phyloP scores from a whole-genome alignment of 2,797 vertebrate genomes.

The Buphagus erythrorhynchus region DNA sequence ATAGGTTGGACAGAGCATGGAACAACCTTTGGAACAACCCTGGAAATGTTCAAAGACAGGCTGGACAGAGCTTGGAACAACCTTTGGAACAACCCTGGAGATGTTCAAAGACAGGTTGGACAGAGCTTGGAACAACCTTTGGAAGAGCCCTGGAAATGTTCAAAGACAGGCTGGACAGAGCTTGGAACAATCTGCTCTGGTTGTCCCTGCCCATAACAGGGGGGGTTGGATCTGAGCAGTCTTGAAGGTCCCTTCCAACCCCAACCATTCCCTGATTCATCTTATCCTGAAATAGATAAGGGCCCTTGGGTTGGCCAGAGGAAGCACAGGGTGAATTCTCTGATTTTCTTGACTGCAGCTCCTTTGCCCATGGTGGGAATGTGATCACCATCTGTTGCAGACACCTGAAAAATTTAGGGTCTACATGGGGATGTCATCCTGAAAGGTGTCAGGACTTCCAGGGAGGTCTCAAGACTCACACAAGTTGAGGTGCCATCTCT shows the following conservation, averaged over 20 bases:
- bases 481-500: background rate
- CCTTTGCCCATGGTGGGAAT: background rate
- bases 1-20: too few species aligned
- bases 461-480: background rate
- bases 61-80: too few species aligned
- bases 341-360: background rate
- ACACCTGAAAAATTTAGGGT: background rate
- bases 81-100: too few species aligned
- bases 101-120: too few species aligned
- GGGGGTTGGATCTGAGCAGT: accelerated
- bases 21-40: too few species aligned
- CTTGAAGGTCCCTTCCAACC: too few species aligned
- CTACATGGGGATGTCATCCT: background rate
- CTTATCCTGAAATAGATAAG: background rate
- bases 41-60: too few species aligned
- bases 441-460: background rate
- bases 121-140: too few species aligned
- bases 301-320: background rate
- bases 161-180: too few species aligned
- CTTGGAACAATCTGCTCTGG: too few species aligned
- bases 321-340: background rate
- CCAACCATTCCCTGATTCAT: background rate
- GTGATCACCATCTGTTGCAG: accelerated
- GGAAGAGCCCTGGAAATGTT: too few species aligned
- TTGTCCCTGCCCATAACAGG: background rate